Percentiles rank a stretch among this genome's conserved stretches.
Evolutionary conservation across 2,888 invertebrate species (phyloP).

Genomic region (Teleogryllus oceanicus): DNA sequence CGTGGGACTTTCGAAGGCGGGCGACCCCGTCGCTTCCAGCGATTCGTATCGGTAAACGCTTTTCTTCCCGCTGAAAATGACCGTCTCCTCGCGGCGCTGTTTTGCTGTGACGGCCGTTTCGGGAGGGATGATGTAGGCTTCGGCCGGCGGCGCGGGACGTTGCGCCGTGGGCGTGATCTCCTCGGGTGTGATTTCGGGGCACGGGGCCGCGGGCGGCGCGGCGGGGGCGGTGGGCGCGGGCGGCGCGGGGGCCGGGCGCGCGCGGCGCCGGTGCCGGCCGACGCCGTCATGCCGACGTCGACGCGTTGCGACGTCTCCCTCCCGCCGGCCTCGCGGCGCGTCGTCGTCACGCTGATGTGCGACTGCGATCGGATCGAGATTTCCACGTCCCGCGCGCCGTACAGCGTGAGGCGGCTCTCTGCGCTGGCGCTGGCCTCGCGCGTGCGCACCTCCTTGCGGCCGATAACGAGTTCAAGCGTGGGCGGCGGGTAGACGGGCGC

Average conservation of each 20-base stretch:
- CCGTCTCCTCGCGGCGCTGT: conserved; percentile 52
- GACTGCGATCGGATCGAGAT: conserved; percentile 55
- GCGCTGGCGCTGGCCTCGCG: conserved; percentile 53
- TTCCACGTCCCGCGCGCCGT: conserved; percentile 54
- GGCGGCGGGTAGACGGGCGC: conserved; percentile 38
- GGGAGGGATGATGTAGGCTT: conserved; percentile 48
- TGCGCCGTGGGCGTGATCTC: conserved; percentile 41
- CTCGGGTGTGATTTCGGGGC: conserved; percentile 42
- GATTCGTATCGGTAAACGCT: conserved; percentile 53
- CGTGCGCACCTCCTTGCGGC: conserved; percentile 54
- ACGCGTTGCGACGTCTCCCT: conserved; percentile 51
- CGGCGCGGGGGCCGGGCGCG: conserved; percentile 50
- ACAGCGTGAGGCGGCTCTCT: conserved; percentile 53
- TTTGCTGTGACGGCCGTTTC: conserved; percentile 39
- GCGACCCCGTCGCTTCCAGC: conserved; percentile 43
- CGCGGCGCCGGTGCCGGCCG: conserved; percentile 47
- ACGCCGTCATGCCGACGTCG: conserved; percentile 50
- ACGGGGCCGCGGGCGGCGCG: conserved; percentile 41
- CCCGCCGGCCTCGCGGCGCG: conserved; percentile 48
- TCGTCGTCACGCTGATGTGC: conserved; percentile 53
- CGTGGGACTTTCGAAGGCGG: conserved; percentile 46
- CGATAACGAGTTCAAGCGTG: conserved; percentile 53
- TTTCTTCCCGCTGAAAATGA: conserved; percentile 53
- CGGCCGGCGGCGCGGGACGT: conserved; percentile 41
- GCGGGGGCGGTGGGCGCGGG: conserved; percentile 50